Evolutionary conservation across 1,140 invertebrate species (phyloP).

Genomic region (Subanguina moxae): DNA sequence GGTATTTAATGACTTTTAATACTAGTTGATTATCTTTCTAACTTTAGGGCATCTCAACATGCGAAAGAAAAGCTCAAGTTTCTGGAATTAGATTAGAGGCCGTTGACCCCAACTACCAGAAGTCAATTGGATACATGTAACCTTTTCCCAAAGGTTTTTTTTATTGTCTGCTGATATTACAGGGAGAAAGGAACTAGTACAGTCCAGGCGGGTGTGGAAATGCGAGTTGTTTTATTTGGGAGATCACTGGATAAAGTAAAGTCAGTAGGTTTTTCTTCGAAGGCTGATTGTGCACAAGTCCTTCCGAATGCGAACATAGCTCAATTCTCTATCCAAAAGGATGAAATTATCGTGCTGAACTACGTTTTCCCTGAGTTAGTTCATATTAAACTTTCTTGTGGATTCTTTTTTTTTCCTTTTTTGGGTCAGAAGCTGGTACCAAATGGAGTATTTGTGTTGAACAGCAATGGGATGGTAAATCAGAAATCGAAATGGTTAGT

Average conservation of each 20-base stretch:
- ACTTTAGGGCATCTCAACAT: too few species aligned
- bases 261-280: slow-evolving; percentile 45
- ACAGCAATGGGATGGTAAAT: too few species aligned
- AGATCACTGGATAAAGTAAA: slow-evolving; percentile 47
- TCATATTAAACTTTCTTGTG: slow-evolving; percentile 19
- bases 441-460: too few species aligned
- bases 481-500: too few species aligned
- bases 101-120: slow-evolving; percentile 44
- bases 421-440: too few species aligned
- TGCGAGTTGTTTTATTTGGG: slow-evolving; percentile 50
- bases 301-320: slow-evolving; percentile 33
- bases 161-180: slow-evolving; percentile 14
- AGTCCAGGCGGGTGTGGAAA: slow-evolving; percentile 35
- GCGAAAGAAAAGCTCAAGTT: slow-evolving; percentile 24
- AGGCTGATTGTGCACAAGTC: slow-evolving; percentile 41
- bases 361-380: slow-evolving; percentile 32
- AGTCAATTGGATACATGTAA: slow-evolving; percentile 51
- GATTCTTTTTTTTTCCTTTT: too few species aligned
- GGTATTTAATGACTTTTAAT: too few species aligned
- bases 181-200: slow-evolving; percentile 52
- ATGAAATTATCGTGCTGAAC: slow-evolving; percentile 42
- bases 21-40: too few species aligned
- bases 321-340: slow-evolving; percentile 54
- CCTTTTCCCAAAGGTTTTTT: slow-evolving; percentile 9
- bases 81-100: slow-evolving; percentile 47